A percentile compares a stretch with the other conserved stretches of the same genome.
These are phyloP conservation scores for Drepanosiphum platanoidis DNA, from an alignment of 2,888 invertebrate genomes.

Conservation along the genomic window DNA sequence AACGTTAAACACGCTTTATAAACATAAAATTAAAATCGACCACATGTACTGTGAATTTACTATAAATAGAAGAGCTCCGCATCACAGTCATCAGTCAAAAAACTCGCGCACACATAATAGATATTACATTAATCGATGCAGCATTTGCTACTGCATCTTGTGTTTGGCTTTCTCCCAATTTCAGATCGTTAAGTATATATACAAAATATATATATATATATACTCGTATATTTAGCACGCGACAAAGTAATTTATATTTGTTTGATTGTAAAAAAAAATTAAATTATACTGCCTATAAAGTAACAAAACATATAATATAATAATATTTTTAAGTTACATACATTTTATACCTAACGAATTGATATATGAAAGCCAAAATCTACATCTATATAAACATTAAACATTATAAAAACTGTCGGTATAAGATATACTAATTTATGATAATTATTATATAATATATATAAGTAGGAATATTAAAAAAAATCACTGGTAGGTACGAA, in stretches of 20 bases:
- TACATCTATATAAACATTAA: not conserved
- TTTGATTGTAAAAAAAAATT: not conserved
- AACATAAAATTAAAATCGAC: constrained; percentile 11
- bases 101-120: not conserved
- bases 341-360: too few species aligned
- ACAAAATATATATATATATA: not conserved
- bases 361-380: not conserved
- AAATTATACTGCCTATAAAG: not conserved
- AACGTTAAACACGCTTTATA: constrained; percentile 6
- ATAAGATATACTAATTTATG: too few species aligned
- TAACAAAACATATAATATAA: not conserved
- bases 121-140: not conserved
- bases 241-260: not conserved
- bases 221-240: not conserved
- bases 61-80: constrained; percentile 42
- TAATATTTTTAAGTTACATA: too few species aligned
- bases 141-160: not conserved
- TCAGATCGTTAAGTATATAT: not conserved
- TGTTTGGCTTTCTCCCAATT: not conserved
- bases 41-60: constrained; percentile 9
- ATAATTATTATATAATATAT: too few species aligned
- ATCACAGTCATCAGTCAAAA: constrained; percentile 5
- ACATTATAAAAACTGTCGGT: not conserved
- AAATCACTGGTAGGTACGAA: not conserved
- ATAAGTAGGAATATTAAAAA: not conserved